A percentile compares a stretch with the other conserved stretches of the same genome.
phyloP scores from a whole-genome alignment of 2,888 invertebrate species.

The Drosophila pseudotakahashii region DNA sequence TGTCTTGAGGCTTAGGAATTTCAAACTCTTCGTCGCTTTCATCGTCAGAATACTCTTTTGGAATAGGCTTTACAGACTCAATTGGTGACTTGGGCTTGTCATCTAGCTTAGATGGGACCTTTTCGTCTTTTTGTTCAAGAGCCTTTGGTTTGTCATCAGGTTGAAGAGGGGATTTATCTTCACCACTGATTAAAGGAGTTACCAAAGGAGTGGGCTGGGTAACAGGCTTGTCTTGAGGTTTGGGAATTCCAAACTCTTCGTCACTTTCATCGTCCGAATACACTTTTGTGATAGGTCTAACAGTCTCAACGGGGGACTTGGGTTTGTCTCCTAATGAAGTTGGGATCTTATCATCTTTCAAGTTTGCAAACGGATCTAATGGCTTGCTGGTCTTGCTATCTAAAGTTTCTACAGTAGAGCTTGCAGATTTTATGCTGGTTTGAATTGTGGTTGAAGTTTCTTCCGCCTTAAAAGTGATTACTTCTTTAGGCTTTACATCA shows the following conservation, averaged over 20 bases:
- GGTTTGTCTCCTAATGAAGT: neutral
- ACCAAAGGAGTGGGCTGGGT: neutral
- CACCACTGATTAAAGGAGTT: neutral
- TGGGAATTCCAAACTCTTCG: neutral
- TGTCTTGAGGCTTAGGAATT: neutral
- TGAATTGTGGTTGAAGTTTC: neutral
- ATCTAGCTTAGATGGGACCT: neutral
- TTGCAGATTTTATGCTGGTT: neutral
- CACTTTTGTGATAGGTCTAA: constrained; percentile 17
- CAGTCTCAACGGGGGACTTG: constrained; percentile 10
- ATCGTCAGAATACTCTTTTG: constrained; percentile 13
- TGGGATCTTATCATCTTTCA: neutral
- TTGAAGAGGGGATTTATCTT: neutral
- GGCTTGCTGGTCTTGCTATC: neutral
- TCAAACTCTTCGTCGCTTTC: neutral
- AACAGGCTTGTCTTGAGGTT: neutral
- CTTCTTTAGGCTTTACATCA: too few relatives aligned
- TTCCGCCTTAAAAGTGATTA: neutral
- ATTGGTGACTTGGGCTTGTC: neutral
- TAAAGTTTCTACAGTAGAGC: neutral
- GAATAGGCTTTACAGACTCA: neutral
- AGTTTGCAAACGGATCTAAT: neutral
- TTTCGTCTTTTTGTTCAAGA: neutral
- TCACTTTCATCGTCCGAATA: constrained; percentile 25
- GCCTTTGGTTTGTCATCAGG: neutral